A percentile compares a stretch with the other conserved stretches of the same genome.
These are phyloP conservation scores for Rhimphoctona megacephalus DNA, from an alignment of 2,888 invertebrate genomes.

Conservation along the genomic window DNA sequence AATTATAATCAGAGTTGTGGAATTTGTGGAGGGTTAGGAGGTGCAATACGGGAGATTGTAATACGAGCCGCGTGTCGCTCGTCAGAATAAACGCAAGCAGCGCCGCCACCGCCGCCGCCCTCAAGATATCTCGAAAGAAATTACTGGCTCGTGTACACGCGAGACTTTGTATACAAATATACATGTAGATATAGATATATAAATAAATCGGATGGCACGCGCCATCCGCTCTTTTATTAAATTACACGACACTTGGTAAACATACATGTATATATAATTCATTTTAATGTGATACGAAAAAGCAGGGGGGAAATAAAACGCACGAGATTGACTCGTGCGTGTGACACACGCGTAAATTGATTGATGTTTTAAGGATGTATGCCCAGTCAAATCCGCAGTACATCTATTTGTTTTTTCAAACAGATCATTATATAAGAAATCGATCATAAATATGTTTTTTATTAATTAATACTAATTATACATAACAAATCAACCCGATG, in stretches of 20 bases:
- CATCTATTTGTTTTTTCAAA: no score
- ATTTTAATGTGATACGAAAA: slow-evolving; percentile 8
- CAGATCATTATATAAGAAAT: no score
- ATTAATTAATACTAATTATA: no score
- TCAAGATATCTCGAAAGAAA: slow-evolving; percentile 25
- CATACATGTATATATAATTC: neutral
- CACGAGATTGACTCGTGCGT: slow-evolving; percentile 14
- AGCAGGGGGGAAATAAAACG: neutral
- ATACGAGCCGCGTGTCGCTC: slow-evolving; percentile 10
- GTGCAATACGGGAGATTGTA: neutral
- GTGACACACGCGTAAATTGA: neutral
- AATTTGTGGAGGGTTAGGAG: slow-evolving; percentile 3
- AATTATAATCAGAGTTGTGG: neutral
- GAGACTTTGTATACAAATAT: slow-evolving; percentile 10
- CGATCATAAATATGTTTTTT: no score
- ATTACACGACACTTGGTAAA: slow-evolving; percentile 8
- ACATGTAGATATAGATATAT: neutral
- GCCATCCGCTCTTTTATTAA: slow-evolving; percentile 40
- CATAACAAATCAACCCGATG: no score
- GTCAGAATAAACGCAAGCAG: neutral
- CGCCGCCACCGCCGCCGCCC: neutral
- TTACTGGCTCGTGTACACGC: neutral
- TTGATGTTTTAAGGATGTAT: no score
- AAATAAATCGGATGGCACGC: slow-evolving; percentile 19
- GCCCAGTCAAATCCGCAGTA: no score